These are phyloP conservation scores for Dolomedes plantarius DNA, from an alignment of 2,888 invertebrate species.

Conservation along the genomic window DNA sequence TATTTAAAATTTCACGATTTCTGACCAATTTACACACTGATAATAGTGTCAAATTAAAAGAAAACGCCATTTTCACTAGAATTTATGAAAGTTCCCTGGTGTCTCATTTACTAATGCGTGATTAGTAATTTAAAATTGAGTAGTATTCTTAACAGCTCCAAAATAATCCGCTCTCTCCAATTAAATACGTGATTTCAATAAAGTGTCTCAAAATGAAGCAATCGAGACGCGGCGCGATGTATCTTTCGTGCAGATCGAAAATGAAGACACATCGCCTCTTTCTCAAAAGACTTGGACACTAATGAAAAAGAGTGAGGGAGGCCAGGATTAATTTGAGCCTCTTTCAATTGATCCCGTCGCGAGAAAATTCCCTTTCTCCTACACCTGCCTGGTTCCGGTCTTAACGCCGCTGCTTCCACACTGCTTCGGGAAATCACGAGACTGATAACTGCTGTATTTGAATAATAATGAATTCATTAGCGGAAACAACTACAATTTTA, in stretches of 20 bases:
- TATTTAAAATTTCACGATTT: no score
- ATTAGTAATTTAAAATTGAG: background rate
- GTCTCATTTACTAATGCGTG: background rate
- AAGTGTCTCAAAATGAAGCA: background rate
- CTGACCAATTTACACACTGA: no score
- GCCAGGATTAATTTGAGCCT: constrained; percentile 45
- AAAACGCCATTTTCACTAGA: no score
- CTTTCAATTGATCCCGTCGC: constrained; percentile 12
- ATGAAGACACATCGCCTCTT: constrained; percentile 45
- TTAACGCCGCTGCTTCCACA: background rate
- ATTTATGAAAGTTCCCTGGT: no score
- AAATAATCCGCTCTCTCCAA: background rate
- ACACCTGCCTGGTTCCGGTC: background rate
- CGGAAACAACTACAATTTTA: background rate
- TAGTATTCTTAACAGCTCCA: background rate
- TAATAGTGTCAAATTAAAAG: no score
- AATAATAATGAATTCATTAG: constrained; percentile 1
- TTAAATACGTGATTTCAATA: constrained; percentile 14
- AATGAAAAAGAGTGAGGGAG: constrained; percentile 56
- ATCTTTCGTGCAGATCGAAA: constrained; percentile 20
- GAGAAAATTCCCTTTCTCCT: background rate
- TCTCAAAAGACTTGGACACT: constrained; percentile 28
- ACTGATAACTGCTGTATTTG: background rate
- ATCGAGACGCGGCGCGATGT: background rate
- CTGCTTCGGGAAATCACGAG: background rate